Base-by-base conservation (phyloP, 1,140 invertebrate species). In the Euwallacea similis region DNA sequence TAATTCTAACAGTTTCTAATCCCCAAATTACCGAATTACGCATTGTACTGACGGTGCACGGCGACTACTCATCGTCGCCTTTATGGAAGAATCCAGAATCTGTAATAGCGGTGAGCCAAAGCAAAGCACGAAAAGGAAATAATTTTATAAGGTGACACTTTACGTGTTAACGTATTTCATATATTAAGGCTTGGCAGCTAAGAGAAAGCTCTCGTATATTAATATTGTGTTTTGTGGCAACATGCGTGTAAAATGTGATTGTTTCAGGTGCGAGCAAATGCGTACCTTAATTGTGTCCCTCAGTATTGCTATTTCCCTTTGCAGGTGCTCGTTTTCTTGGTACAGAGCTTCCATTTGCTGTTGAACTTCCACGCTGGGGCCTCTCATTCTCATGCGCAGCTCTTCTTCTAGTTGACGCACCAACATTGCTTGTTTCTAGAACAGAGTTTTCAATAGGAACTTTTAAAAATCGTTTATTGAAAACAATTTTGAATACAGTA, bases 381-480 rank as follows among this genome's bases (percentile, higher is more conserved):
- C 91, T 15, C 92, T 85, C 88, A 94, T 91, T 75, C 93, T 87
- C 80, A 95, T 83, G 78, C 93, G 85, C 41, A 95, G 84, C 81
- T 97, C 92, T 82, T 98, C 95, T 82, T 98, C 95, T 73, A 98
- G 83, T 83, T 98, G 95, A 58, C 95, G 87, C 13, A 98, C 95
- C 79, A 97, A 85, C 87, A 95, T 93, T 56, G 93, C 92, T 91
- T 98, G 95, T 93, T 97, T 97, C 95, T 98, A 87, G 13, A 80
- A 78, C 33, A 62, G 71, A 72, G 66, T 65, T 33, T 60, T 8
- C 42, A 21, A 10, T 42, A 60, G 41, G 16, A 16, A 15, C 43
- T 63, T 10, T 50, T 7, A 33, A 33, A 33, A 33, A 33, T 33
- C 21, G 1, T 4, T 33, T 33, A 33, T 58, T 13, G 61, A 9